Percentiles rank a stretch among this genome's conserved stretches.
Conservation (phyloP, 2,888 invertebrate species). For the Oegoconia quadripuncta region DNA sequence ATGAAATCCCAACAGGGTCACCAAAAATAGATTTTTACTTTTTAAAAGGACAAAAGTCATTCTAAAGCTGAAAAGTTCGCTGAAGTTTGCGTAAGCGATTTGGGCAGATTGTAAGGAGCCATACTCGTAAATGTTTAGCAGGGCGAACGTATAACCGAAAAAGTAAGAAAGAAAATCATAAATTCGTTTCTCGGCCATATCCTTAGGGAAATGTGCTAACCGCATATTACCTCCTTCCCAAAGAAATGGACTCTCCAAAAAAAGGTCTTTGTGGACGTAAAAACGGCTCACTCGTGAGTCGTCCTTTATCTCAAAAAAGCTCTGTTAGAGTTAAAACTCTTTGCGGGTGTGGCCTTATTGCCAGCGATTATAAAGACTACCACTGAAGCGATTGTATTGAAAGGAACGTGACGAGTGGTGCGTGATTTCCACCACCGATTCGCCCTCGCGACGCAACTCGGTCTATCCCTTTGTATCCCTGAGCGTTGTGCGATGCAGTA, state of each 20-base stretch:
- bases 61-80: background rate
- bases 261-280: constrained; percentile 48
- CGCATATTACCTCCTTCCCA: constrained; percentile 43
- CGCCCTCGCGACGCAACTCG: too few relatives aligned
- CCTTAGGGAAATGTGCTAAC: constrained; percentile 50
- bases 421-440: too few relatives aligned
- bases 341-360: constrained; percentile 17
- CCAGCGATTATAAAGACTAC: too few relatives aligned
- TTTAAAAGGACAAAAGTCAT: too few relatives aligned
- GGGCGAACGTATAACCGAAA: background rate
- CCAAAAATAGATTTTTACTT: too few relatives aligned
- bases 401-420: too few relatives aligned
- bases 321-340: constrained; percentile 38
- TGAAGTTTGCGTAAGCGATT: background rate
- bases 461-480: too few relatives aligned
- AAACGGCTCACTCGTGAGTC: constrained; percentile 42
- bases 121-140: constrained; percentile 7
- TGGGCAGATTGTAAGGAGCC: background rate
- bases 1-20: too few relatives aligned
- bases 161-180: constrained; percentile 33
- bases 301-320: constrained; percentile 41
- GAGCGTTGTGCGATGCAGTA: too few relatives aligned
- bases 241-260: constrained; percentile 45
- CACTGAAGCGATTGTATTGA: too few relatives aligned
- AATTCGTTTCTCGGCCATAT: constrained; percentile 40